Evolutionary conservation across 2,797 vertebrate species (phyloP), one percentile per base, ranked within the genome.

Genomic region (Danio kyathit): DNA sequence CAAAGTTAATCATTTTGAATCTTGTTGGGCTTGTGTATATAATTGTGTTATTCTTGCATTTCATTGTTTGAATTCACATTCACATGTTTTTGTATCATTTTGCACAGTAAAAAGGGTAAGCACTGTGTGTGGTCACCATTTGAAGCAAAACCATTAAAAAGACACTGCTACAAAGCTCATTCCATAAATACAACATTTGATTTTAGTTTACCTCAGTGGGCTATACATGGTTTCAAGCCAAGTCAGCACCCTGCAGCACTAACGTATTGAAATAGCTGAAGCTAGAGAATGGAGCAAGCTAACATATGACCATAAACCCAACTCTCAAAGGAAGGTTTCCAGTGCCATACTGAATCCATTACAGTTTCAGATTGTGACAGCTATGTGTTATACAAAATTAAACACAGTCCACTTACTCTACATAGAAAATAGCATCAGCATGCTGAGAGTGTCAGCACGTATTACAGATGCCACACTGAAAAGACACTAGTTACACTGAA

Each of bases 381-480:
- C 41, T 73, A 29, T 61, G 43, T 29, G 72, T 73, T 73, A 43
- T 61, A 43, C 63, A 70, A 52, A 57, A 51, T 79, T 84, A 74
- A 79, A 71, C 70, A 81, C 5, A 43, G 70, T 60, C 60, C 64
- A 59, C 74, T 66, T 81, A 73, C 21, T 64, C 40, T 59, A 73
- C 17, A 59, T n/a, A 57, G 72, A 74, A 63, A 76, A 73, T 64
- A 82, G 59, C 51, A 43, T 67, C 51, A 73, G 29, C 43, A 41
- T 17, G 61, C 49, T 71, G n/a, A 78, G 40, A 71, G 29, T 21
- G 71, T 57, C 79, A 57, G 51, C 19, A 14, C 9, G 16, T 44
- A 72, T 46, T 21, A 12, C 41, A 67, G 38, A 74, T 49, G 61
- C 67, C 6, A 48, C 40, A 48, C 13, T 41, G 40, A 16, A 78